phyloP scores from a whole-genome alignment of 2,888 invertebrate species.

The Hermaeophaga mercurialis region DNA sequence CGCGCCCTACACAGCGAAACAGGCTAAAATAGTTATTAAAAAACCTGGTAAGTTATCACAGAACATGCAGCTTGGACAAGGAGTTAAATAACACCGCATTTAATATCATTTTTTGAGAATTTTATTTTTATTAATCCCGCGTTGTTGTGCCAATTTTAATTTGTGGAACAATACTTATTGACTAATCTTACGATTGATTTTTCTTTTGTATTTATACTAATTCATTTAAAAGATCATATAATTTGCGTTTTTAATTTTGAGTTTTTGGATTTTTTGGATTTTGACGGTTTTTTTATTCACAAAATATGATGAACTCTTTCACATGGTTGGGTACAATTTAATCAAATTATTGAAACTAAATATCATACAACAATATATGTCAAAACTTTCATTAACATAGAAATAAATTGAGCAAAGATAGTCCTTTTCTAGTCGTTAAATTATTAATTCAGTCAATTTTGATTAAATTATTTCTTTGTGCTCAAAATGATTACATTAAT shows the following conservation, averaged over 20 bases:
- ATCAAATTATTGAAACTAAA: conserved; percentile 12
- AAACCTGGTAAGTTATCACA: conserved; percentile 60
- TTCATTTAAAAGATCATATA: conserved; percentile 4
- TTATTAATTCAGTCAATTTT: too few relatives aligned
- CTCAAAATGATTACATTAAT: too few relatives aligned
- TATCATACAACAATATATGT: background rate
- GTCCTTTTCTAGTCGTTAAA: too few relatives aligned
- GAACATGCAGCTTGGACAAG: conserved; percentile 58
- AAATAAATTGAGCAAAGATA: too few relatives aligned
- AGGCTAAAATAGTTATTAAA: conserved; percentile 60
- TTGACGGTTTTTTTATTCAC: background rate
- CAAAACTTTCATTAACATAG: too few relatives aligned
- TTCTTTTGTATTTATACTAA: conserved; percentile 26
- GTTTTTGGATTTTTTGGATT: conserved; percentile 1
- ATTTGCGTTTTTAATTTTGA: conserved; percentile 7
- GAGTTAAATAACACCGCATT: conserved; percentile 47
- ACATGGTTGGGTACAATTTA: conserved; percentile 1
- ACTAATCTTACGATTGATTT: conserved; percentile 34
- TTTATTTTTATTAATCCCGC: conserved; percentile 34
- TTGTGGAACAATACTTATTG: conserved; percentile 48
- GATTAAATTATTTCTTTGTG: too few relatives aligned
- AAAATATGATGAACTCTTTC: background rate
- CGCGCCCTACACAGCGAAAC: conserved; percentile 60
- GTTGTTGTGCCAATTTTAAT: conserved; percentile 41
- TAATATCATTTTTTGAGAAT: conserved; percentile 31